Evolutionary conservation across 2,113 vertebrate genomes (phyloP).

Genomic region (Lanius ludovicianus): DNA sequence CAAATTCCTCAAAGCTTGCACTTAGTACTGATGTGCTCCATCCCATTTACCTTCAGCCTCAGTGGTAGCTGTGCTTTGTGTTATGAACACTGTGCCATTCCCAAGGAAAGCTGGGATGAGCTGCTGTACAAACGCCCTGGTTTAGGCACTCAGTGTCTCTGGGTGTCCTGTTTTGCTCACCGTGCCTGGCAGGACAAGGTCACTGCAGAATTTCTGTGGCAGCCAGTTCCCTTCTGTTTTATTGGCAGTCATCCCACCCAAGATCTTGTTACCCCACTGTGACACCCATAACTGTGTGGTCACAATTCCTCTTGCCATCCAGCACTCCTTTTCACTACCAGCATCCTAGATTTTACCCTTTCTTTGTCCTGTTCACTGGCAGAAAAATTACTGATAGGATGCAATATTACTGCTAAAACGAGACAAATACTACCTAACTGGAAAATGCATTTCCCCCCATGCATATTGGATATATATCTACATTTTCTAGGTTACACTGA

Average conservation of each 20-base stretch:
- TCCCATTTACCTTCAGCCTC: neutral
- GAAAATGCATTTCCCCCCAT: neutral
- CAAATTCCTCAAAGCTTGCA: slow-evolving; percentile 57
- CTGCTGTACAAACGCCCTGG: neutral
- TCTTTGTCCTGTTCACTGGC: neutral
- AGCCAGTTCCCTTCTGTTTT: neutral
- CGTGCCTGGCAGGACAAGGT: neutral
- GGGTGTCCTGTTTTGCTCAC: neutral
- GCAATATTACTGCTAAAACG: neutral
- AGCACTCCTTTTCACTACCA: neutral
- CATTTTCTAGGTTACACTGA: neutral
- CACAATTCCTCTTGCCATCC: neutral
- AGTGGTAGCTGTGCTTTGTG: neutral
- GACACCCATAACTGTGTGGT: neutral
- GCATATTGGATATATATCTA: neutral
- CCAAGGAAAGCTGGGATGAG: neutral
- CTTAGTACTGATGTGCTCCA: slow-evolving; percentile 14
- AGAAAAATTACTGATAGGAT: neutral
- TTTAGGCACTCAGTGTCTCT: neutral
- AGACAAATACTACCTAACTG: neutral
- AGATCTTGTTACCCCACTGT: neutral
- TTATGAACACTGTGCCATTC: neutral
- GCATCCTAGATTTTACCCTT: neutral
- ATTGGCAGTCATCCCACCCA: neutral
- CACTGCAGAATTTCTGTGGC: neutral